These are phyloP conservation scores for Phoebastria nigripes DNA, from an alignment of 2,797 vertebrate genomes.

Conservation along the genomic window DNA sequence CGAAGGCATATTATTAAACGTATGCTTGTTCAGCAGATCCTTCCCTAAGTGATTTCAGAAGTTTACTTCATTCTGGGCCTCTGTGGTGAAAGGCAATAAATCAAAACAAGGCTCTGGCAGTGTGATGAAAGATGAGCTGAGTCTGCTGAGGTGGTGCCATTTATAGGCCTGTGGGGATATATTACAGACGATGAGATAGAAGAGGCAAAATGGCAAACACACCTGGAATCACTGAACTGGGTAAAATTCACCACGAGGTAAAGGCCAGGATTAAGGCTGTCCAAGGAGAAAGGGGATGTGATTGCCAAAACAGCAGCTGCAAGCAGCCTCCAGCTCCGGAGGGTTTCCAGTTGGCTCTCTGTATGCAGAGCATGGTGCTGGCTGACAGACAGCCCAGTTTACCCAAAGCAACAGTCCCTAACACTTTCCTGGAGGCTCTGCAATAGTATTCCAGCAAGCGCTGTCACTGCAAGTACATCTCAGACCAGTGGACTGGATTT, in stretches of 20 bases:
- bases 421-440: neutral
- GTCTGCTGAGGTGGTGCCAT: conserved; percentile 43
- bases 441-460: neutral
- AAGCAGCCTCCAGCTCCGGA: conserved; percentile 14
- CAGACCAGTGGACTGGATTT: neutral
- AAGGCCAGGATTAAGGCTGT: neutral
- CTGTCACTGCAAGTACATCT: neutral
- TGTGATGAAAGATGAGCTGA: conserved; percentile 11
- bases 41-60: conserved; percentile 46
- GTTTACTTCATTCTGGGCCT: conserved; percentile 49
- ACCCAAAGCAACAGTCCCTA: conserved; percentile 4
- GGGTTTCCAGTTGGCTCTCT: neutral
- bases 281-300: neutral
- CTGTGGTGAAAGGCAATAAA: conserved; percentile 48
- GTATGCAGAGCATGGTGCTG: neutral
- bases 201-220: neutral
- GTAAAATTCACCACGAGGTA: conserved; percentile 6
- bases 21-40: conserved; percentile 49
- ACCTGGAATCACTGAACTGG: conserved; percentile 14
- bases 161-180: conserved; percentile 25
- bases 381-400: neutral
- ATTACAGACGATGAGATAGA: neutral
- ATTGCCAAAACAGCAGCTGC: neutral
- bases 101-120: conserved; percentile 26
- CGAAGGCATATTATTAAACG: conserved; percentile 42